Conservation (phyloP, 2,113 vertebrate genomes). For the Potamarius usumacintae region DNA sequence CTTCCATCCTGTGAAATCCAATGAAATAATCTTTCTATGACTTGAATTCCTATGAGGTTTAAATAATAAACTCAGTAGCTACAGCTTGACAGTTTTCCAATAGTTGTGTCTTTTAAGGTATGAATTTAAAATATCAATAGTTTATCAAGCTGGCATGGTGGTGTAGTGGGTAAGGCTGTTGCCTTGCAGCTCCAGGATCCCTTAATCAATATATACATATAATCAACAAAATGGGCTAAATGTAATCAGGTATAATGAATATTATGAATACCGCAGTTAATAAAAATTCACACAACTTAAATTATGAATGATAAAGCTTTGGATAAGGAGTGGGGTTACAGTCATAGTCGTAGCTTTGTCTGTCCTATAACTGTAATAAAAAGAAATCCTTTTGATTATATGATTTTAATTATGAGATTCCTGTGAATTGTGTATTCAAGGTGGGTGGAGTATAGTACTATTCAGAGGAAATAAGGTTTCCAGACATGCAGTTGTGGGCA, state of each 20-base stretch:
- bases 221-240: not conserved
- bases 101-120: not conserved
- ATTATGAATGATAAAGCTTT: not conserved
- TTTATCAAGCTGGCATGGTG: not conserved
- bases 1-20: not conserved
- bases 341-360: not conserved
- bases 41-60: not conserved
- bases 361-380: too few species aligned
- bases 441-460: too few species aligned
- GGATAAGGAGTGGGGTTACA: not conserved
- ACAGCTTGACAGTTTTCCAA: not conserved
- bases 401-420: too few species aligned
- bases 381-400: too few species aligned
- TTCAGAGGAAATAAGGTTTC: too few species aligned
- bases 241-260: not conserved
- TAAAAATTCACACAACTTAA: not conserved
- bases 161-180: not conserved
- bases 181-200: not conserved
- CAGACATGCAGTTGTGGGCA: too few species aligned
- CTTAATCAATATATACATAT: not conserved
- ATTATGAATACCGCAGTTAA: not conserved
- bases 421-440: too few species aligned
- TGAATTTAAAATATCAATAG: slow-evolving; percentile 1
- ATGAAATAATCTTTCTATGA: not conserved
- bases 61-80: not conserved